Base-by-base conservation (phyloP, 2,113 vertebrate species). In the Diphyllodes magnificus region DNA sequence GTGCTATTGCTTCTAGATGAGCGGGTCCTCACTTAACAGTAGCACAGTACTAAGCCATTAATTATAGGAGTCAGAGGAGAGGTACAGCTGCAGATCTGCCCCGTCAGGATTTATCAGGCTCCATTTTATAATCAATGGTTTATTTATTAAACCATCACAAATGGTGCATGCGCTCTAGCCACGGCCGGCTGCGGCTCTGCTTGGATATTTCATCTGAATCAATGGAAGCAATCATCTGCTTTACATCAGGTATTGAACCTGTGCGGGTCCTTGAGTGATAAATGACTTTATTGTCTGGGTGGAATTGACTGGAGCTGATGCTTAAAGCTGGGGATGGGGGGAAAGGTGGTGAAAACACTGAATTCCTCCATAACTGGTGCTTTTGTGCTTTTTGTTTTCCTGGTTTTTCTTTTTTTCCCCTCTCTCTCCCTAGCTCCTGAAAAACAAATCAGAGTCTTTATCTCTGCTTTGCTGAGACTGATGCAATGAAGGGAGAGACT, bases 201-300 rank as follows among this genome's bases (percentile, higher is more conserved):
- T 88, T 28, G 77, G 96, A 59, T 96, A 91, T 94, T 96, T 97
- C 59, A 68, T 90, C 54, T 94, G 95, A 97, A 98, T 98, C 97
- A 96, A 97, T 98, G 97, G 81, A 96, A 96, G 97, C 96, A 96
- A 98, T 98, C 96, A 97, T 97, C 97, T 86, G 94, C 89, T 95
- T 91, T 96, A 90, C 86, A 95, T 94, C 95, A 91, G 91, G 82
- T 97, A 83, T 95, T 33, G 97, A 97, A 91, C 91, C 76, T 56
- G 25, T 63, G 82, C 33, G 1, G 79, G 77, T 87, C 91, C 88
- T 92, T 22, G 44, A 91, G 93, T 97, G 97, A 98, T 97, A 97
- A 97, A 98, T 97, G 85, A 95, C 93, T 97, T 97, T 96, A 97
- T 98, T 97, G 97, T 96, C 68, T 87, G 57, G 5, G 14, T 77